Percentiles rank a stretch among this genome's conserved stretches.
phyloP scores from a whole-genome alignment of 2,888 invertebrate species.

The Folsomia manolachei region DNA sequence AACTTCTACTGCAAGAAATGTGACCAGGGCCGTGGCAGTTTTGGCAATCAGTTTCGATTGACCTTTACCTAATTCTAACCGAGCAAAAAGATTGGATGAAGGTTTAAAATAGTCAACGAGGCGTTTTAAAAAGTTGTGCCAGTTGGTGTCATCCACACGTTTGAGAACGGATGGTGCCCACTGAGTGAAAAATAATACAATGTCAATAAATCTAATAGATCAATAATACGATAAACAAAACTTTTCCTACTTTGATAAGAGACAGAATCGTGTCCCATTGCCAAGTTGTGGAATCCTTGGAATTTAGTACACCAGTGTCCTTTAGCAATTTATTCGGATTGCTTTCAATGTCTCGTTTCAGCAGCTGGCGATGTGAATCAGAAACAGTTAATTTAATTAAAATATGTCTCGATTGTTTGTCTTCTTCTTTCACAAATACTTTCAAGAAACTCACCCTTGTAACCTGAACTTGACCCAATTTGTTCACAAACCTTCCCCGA shows the following conservation, averaged over 20 bases:
- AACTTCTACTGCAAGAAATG: conserved; percentile 67
- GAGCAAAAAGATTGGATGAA: conserved; percentile 80
- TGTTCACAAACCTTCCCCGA: conserved; percentile 41
- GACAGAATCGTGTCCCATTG: conserved; percentile 88
- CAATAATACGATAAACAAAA: neutral
- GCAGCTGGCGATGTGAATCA: conserved; percentile 51
- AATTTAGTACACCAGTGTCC: conserved; percentile 75
- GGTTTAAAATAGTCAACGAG: conserved; percentile 83
- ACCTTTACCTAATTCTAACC: conserved; percentile 68
- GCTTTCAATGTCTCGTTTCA: conserved; percentile 62
- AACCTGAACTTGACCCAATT: conserved; percentile 46
- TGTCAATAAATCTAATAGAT: conserved; percentile 8
- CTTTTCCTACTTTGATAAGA: conserved; percentile 73
- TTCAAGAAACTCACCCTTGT: conserved; percentile 33
- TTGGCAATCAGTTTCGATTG: conserved; percentile 54
- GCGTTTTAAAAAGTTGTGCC: conserved; percentile 68
- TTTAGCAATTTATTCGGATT: conserved; percentile 60
- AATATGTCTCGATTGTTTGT: too few species aligned
- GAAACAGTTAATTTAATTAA: too few species aligned
- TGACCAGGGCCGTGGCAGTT: conserved; percentile 65
- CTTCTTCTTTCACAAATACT: too few species aligned
- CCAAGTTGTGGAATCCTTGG: conserved; percentile 80
- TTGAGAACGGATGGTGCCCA: conserved; percentile 59
- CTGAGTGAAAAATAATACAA: conserved; percentile 53
- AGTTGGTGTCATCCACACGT: conserved; percentile 65